A percentile compares a stretch with the other conserved stretches of the same genome.
These are phyloP conservation scores for Acleris holmiana DNA, from an alignment of 2,888 invertebrate species.

Conservation along the genomic window DNA sequence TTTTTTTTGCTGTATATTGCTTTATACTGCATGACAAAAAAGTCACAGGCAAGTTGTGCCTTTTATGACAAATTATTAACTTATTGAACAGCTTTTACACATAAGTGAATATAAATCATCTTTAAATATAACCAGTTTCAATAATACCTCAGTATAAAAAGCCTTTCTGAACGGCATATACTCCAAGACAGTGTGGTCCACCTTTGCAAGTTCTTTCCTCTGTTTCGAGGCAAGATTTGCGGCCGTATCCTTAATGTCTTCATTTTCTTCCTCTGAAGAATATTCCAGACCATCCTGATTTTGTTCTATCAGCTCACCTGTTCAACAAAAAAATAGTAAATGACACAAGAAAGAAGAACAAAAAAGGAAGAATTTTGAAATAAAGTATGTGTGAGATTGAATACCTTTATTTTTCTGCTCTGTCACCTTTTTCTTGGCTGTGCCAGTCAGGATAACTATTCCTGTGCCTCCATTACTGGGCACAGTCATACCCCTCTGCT, in stretches of 20 bases:
- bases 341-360: too few relatives aligned
- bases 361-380: neutral
- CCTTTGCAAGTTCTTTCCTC: conserved; percentile 95
- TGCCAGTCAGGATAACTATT: conserved; percentile 92
- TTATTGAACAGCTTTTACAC: too few relatives aligned
- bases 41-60: too few relatives aligned
- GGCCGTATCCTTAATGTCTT: conserved; percentile 96
- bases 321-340: neutral
- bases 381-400: neutral
- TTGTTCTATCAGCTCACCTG: conserved; percentile 98
- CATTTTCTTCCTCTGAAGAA: conserved; percentile 98
- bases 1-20: too few relatives aligned
- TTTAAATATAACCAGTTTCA: neutral
- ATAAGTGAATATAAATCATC: too few relatives aligned
- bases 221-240: conserved; percentile 95
- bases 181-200: conserved; percentile 94
- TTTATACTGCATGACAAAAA: too few relatives aligned
- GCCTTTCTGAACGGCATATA: conserved; percentile 96
- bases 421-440: conserved; percentile 90
- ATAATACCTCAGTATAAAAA: conserved; percentile 96
- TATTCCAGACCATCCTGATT: conserved; percentile 99
- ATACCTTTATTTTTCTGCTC: conserved; percentile 89
- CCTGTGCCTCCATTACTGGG: conserved; percentile 80
- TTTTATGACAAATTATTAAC: too few relatives aligned
- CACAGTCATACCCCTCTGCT: conserved; percentile 79